phyloP scores from a whole-genome alignment of 2,797 vertebrate species.

The Anas capensis region DNA sequence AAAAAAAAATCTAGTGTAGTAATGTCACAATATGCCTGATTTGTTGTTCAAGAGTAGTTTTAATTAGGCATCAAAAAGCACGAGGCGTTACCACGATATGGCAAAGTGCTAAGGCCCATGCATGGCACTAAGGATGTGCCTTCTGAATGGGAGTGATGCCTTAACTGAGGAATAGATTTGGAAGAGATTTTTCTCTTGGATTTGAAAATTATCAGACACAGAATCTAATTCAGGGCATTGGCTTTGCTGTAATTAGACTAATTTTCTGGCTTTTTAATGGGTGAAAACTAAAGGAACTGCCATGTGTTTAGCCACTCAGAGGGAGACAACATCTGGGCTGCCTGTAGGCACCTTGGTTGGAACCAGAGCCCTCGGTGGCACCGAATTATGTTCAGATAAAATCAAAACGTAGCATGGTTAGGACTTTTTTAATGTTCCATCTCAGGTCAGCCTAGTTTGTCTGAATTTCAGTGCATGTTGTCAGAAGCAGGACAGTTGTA shows the following conservation, averaged over 20 bases:
- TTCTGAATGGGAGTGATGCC: not conserved
- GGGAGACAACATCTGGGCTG: not conserved
- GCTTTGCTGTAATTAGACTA: not conserved
- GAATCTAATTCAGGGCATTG: not conserved
- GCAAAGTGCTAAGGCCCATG: not conserved
- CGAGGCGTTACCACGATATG: not conserved
- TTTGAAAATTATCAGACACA: not conserved
- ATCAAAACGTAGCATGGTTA: not conserved
- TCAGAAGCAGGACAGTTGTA: not conserved
- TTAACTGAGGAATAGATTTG: not conserved
- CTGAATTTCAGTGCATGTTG: not conserved
- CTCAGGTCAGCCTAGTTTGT: not conserved
- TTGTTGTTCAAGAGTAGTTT: not conserved
- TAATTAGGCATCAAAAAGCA: not conserved
- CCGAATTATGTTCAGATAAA: not conserved
- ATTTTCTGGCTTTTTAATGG: not conserved
- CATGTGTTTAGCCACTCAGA: not conserved
- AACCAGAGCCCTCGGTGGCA: not conserved
- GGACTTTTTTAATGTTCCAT: not conserved
- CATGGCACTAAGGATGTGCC: not conserved
- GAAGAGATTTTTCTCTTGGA: not conserved
- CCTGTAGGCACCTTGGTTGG: not conserved
- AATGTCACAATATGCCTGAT: not conserved
- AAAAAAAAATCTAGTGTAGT: accelerated
- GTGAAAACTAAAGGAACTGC: not conserved